phyloP scores from a whole-genome alignment of 1,140 invertebrate species.

The Drosophila melanogaster region Release_6_plus_ISO1_MT NT_033777.3:22078501-22079000 shows the following conservation, averaged over 20 bases:
- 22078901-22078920: slow-evolving; percentile 41
- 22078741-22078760: slow-evolving; percentile 59
- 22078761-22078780: slow-evolving; percentile 50
- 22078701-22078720: slow-evolving; percentile 19
- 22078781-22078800: slow-evolving; percentile 11
- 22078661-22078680: slow-evolving; percentile 12
- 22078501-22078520: slow-evolving; percentile 79
- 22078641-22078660: slow-evolving; percentile 71
- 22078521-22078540: slow-evolving; percentile 9
- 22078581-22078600: slow-evolving; percentile 38
- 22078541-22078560: slow-evolving; percentile 24
- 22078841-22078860: slow-evolving; percentile 65
- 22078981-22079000: slow-evolving; percentile 38
- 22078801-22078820: slow-evolving; percentile 27
- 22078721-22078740: slow-evolving; percentile 40
- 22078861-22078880: slow-evolving; percentile 30
- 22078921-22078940: slow-evolving; percentile 45
- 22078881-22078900: slow-evolving; percentile 17
- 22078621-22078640: slow-evolving; percentile 72
- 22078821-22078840: slow-evolving; percentile 62
- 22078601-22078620: slow-evolving; percentile 30
- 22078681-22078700: slow-evolving; percentile 80
- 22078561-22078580: slow-evolving; percentile 18
- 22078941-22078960: slow-evolving; percentile 70
- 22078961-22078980: slow-evolving; percentile 73